A percentile compares a stretch with the other conserved stretches of the same genome.
Conservation (phyloP, 2,888 invertebrate species). For the Romanomermis culicivorax region DNA sequence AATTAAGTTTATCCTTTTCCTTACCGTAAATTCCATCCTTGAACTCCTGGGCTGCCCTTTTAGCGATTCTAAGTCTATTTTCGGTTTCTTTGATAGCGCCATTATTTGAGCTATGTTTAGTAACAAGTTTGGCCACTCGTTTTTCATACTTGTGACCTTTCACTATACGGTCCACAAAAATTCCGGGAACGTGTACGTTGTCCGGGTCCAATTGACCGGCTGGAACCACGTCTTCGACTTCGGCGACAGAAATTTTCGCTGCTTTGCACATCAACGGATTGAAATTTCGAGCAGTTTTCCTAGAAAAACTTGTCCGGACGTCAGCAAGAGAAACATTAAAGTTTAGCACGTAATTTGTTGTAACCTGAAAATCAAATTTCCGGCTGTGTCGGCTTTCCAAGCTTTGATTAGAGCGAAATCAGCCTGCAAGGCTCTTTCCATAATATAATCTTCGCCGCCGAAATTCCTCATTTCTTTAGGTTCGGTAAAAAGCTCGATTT, state of each 20-base stretch:
- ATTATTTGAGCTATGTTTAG: not conserved
- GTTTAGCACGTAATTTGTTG: not conserved
- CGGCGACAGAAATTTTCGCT: constrained; percentile 63
- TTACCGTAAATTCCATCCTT: constrained; percentile 89
- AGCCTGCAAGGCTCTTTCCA: constrained; percentile 86
- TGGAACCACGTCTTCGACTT: constrained; percentile 82
- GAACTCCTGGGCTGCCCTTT: constrained; percentile 81
- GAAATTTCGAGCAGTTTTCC: constrained; percentile 82
- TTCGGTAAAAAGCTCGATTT: constrained; percentile 52
- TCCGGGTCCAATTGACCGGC: constrained; percentile 40
- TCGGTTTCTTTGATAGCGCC: not conserved
- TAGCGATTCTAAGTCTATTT: constrained; percentile 44
- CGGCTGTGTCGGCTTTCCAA: constrained; percentile 78
- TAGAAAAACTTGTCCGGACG: constrained; percentile 30
- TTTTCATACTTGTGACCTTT: constrained; percentile 53
- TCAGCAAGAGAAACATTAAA: not conserved
- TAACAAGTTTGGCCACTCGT: constrained; percentile 42
- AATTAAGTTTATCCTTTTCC: too few relatives aligned
- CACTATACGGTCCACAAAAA: constrained; percentile 72
- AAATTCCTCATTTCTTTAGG: constrained; percentile 48
- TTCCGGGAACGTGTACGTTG: constrained; percentile 64
- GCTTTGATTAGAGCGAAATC: constrained; percentile 90
- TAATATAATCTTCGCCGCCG: constrained; percentile 62
- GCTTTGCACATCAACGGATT: constrained; percentile 88
- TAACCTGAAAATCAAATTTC: constrained; percentile 62